Evolutionary conservation across 2,888 invertebrate genomes (phyloP).

Genomic region (Drosophila prolongata): DNA sequence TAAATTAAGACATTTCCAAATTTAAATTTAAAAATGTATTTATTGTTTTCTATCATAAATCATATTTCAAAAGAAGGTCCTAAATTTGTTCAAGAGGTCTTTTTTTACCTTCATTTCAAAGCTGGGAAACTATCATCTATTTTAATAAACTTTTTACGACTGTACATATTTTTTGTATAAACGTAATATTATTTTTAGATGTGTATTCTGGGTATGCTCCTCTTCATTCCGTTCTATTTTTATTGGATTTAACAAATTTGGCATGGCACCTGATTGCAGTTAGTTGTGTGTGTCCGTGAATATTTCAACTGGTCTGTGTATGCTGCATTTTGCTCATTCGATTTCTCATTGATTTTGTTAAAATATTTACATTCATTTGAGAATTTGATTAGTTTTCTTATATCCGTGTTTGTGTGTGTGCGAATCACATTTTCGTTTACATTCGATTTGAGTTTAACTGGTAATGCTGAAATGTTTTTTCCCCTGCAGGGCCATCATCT

Average conservation of each 20-base stretch:
- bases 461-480: conserved; percentile 20
- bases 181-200: neutral
- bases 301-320: conserved; percentile 3
- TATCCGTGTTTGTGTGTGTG: neutral
- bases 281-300: conserved; percentile 1
- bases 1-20: no score
- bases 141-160: no score
- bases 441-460: conserved; percentile 20
- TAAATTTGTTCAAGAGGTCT: no score
- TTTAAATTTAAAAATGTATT: no score
- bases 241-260: conserved; percentile 5
- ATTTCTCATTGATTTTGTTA: conserved; percentile 46
- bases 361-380: conserved; percentile 49
- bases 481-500: conserved; percentile 91
- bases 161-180: no score
- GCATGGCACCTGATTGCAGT: conserved; percentile 26
- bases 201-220: neutral
- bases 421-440: conserved; percentile 26
- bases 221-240: neutral
- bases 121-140: no score
- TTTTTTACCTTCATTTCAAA: no score
- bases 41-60: no score
- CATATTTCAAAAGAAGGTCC: no score
- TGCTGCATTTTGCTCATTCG: conserved; percentile 16
- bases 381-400: conserved; percentile 47